Base-by-base conservation (phyloP, 2,888 invertebrate species). In the Apamea crenata region DNA sequence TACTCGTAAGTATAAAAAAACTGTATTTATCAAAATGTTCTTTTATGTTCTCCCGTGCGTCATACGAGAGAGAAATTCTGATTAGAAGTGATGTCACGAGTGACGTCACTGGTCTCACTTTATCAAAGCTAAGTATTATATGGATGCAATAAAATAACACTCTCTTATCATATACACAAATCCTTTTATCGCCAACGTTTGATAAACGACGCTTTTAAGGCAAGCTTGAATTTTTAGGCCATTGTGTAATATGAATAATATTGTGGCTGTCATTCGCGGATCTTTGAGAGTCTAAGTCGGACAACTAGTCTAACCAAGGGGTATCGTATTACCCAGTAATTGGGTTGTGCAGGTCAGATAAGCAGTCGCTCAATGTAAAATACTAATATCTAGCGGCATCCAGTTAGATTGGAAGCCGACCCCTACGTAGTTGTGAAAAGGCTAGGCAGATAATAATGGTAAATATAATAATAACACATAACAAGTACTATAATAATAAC, bases 1-100 rank as follows among this genome's bases (percentile, higher is more conserved):
- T 21, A n/a, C n/a, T n/a, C n/a, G n/a, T n/a, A 36, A 56, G 8
- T 59, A 36, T 12, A 59, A 50, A 70, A 66, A 56, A 18, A 53
- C 40, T 61, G 14, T 32, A 36, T n/a, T 16, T 18, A 40, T 21
- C 16, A 67, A 63, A 74, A 74, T 72, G 74, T 53, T 74, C 29
- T 75, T 65, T 67, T 74, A 87, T 65, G 63, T 36, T 53, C 21
- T 65, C 74, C 18, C 68, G 85, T 87, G 85, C 85, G 85, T 85
- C 85, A 85, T 66, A 77, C 65, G 32, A 61, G 47, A 74, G 53
- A 66, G 61, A 87, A 44, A 61, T 74, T 56, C 61, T 77, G 87
- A 85, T 85, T 87, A 87, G 63, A 56, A 53, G 25, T 87, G 81
- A 84, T 63, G 66, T 85, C 85, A 85, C n/a, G 5, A 8, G n/a